These are phyloP conservation scores for Sardinella longiceps DNA, from an alignment of 2,797 vertebrate genomes.

Conservation along the genomic window DNA sequence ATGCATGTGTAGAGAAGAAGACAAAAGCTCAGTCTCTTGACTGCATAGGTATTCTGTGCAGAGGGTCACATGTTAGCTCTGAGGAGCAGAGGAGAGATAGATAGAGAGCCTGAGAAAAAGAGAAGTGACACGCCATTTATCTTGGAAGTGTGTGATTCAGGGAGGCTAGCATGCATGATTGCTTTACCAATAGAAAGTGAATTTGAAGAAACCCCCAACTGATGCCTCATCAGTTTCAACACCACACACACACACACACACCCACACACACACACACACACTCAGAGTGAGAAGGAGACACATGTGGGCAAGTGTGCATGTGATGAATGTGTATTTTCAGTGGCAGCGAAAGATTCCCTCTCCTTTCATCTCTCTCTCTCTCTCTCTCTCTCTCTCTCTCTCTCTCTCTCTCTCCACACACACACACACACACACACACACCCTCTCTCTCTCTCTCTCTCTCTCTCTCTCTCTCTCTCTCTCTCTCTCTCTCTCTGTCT, in stretches of 20 bases:
- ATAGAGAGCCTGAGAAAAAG: not conserved
- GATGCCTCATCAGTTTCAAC: constrained; percentile 70
- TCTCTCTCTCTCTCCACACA: too few species aligned
- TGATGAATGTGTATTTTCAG: constrained; percentile 24
- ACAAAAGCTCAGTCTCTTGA: not conserved
- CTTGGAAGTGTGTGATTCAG: constrained; percentile 55
- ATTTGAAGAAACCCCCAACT: constrained; percentile 62
- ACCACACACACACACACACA: constrained; percentile 55
- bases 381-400: too few species aligned
- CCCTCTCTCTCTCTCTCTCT: constrained; percentile 53
- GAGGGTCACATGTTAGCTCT: not conserved
- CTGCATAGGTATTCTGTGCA: not conserved
- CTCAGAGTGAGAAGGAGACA: not conserved
- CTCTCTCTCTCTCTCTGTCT: not conserved
- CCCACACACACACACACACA: not conserved
- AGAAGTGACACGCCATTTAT: constrained; percentile 64
- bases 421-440: too few species aligned
- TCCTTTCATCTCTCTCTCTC: constrained; percentile 49
- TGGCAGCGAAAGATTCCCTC: constrained; percentile 27
- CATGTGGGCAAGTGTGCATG: not conserved
- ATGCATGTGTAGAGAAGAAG: not conserved
- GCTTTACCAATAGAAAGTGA: constrained; percentile 73
- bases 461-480: constrained; percentile 7
- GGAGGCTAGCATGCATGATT: constrained; percentile 67
- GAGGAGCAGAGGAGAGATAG: not conserved